Percentiles rank a stretch among this genome's conserved stretches.
phyloP scores from a whole-genome alignment of 2,797 vertebrate species.

The Sebastes kiyomatsui region DNA sequence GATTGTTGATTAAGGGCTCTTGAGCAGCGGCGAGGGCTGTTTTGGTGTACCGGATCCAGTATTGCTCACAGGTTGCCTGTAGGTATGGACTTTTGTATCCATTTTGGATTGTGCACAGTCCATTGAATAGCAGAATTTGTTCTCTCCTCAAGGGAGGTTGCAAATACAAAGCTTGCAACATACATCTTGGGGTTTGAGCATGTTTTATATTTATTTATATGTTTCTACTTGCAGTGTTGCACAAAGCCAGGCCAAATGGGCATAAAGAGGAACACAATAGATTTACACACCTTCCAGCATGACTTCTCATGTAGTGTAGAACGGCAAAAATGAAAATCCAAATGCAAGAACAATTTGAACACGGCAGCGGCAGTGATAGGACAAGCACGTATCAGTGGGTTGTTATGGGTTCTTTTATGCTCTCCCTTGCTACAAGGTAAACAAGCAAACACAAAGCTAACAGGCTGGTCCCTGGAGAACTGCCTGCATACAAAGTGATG shows the following conservation, averaged over 20 bases:
- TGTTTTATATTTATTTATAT: not conserved
- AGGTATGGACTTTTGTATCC: constrained; percentile 62
- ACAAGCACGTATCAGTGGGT: constrained; percentile 24
- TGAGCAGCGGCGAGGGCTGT: constrained; percentile 33
- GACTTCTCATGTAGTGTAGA: constrained; percentile 25
- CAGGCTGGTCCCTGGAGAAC: constrained; percentile 66
- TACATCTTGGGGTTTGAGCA: constrained; percentile 22
- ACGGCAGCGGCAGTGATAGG: constrained; percentile 31
- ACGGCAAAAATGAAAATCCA: constrained; percentile 26
- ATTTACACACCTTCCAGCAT: constrained; percentile 21
- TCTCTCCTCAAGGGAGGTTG: constrained; percentile 13
- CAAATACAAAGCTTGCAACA: constrained; percentile 44
- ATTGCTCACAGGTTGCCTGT: constrained; percentile 63
- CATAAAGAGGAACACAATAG: constrained; percentile 23
- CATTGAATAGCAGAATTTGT: constrained; percentile 43
- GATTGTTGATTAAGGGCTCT: constrained; percentile 66
- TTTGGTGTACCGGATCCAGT: constrained; percentile 32
- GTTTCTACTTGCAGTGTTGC: not conserved
- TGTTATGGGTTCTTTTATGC: constrained; percentile 53
- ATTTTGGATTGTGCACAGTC: constrained; percentile 50
- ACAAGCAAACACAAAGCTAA: constrained; percentile 71
- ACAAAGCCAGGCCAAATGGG: not conserved
- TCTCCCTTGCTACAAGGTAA: constrained; percentile 61
- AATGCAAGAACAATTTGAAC: constrained; percentile 31
- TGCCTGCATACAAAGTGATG: constrained; percentile 73